Percentiles rank a stretch among this genome's conserved stretches.
Conservation (phyloP, 2,113 vertebrate genomes). For the Trinectes maculatus region DNA sequence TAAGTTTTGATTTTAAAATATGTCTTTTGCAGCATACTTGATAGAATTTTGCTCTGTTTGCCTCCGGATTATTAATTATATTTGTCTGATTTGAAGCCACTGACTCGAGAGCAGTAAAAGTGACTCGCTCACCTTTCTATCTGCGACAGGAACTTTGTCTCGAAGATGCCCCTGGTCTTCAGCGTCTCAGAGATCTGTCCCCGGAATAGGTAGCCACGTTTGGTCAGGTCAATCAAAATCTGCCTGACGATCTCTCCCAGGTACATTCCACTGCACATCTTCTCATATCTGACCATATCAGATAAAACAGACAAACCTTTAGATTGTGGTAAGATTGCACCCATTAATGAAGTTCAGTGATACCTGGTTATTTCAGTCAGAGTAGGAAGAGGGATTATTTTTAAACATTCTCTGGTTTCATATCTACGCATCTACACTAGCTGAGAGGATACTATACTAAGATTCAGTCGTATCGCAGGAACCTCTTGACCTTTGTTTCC, state of each 20-base stretch:
- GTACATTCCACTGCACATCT: conserved; percentile 99
- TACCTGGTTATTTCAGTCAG: background rate
- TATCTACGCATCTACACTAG: background rate
- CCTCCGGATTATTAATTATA: too few relatives aligned
- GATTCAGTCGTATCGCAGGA: background rate
- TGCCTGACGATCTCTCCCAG: conserved; percentile 97
- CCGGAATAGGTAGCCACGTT: conserved; percentile 94
- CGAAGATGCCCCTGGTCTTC: conserved; percentile 96
- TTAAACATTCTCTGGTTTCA: too few relatives aligned
- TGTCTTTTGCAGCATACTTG: too few relatives aligned
- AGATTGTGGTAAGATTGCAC: background rate
- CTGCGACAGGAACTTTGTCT: conserved; percentile 98
- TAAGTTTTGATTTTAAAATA: too few relatives aligned
- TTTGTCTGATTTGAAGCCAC: too few relatives aligned
- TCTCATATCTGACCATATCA: conserved; percentile 87
- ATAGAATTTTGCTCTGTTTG: too few relatives aligned
- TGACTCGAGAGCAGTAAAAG: accelerated
- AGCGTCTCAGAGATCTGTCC: conserved; percentile 96
- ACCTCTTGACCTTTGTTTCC: conserved; percentile 90
- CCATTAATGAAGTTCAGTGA: background rate
- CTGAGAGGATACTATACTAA: too few relatives aligned
- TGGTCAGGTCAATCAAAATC: conserved; percentile 95
- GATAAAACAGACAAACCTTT: background rate
- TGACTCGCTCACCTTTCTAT: conserved; percentile 88
- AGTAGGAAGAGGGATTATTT: too few relatives aligned